Conservation (phyloP, 2,888 invertebrate genomes). For the Gortyna flavago region DNA sequence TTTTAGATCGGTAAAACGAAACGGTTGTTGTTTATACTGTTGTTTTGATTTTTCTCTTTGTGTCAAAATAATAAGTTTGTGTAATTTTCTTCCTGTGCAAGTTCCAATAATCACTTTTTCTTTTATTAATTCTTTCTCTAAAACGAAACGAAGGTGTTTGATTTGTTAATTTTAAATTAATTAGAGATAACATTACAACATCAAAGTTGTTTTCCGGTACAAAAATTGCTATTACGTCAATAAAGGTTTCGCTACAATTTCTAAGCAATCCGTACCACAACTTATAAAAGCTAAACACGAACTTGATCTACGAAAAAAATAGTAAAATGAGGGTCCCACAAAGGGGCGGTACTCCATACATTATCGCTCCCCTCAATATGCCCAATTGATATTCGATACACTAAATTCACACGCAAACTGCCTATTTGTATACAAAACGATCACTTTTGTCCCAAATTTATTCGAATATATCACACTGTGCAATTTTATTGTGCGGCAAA, state of each 20-base stretch:
- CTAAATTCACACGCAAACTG: conserved; percentile 86
- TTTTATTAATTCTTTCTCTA: neutral
- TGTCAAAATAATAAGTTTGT: neutral
- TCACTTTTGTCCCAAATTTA: conserved; percentile 79
- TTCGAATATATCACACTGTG: conserved; percentile 69
- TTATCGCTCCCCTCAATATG: conserved; percentile 75
- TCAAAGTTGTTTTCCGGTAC: neutral
- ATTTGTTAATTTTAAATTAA: neutral
- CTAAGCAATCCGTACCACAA: neutral
- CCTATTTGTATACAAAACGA: conserved; percentile 84
- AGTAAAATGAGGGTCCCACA: conserved; percentile 53
- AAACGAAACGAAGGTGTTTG: neutral
- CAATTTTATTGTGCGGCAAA: conserved; percentile 81
- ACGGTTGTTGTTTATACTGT: neutral
- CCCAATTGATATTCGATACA: conserved; percentile 88
- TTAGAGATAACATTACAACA: neutral
- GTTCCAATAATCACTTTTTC: neutral
- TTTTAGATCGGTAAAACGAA: neutral
- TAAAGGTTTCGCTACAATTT: neutral
- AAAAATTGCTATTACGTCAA: neutral
- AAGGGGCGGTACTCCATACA: conserved; percentile 74
- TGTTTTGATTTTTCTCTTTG: neutral
- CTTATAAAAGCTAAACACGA: conserved; percentile 6
- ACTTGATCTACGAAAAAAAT: conserved; percentile 41
- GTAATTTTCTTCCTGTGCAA: neutral